A percentile compares a stretch with the other conserved stretches of the same genome.
Evolutionary conservation across 2,888 invertebrate species (phyloP).

Genomic region (Drosophila setosimentum): DNA sequence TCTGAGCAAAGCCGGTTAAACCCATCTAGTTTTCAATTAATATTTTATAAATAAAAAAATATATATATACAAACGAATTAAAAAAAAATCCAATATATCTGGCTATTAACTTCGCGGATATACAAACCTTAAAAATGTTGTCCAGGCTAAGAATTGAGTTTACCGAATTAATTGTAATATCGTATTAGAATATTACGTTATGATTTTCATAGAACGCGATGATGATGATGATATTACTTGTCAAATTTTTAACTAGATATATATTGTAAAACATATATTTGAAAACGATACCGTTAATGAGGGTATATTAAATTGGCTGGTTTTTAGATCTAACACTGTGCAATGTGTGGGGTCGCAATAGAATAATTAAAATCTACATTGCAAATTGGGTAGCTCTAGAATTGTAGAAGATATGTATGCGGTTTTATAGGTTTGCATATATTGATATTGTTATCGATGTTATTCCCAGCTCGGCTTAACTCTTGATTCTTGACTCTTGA

Average conservation of each 20-base stretch:
- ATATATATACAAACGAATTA: neutral
- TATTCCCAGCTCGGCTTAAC: neutral
- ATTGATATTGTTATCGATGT: neutral
- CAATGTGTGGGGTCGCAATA: too few relatives aligned
- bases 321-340: neutral
- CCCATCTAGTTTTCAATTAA: neutral
- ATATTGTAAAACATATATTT: neutral
- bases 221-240: neutral
- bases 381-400: too few relatives aligned
- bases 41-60: neutral
- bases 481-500: conserved; percentile 46
- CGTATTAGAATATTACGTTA: neutral
- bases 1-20: neutral
- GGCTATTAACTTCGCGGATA: neutral
- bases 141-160: neutral
- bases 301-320: neutral
- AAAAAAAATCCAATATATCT: neutral
- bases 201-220: neutral
- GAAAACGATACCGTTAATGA: neutral
- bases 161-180: neutral
- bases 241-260: neutral
- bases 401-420: too few relatives aligned
- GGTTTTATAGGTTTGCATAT: too few relatives aligned
- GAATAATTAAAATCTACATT: too few relatives aligned
- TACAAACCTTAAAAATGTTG: neutral